A percentile compares a stretch with the other conserved stretches of the same genome.
Evolutionary conservation across 2,888 invertebrate species (phyloP).

Genomic region (Drosophila mayaguana): DNA sequence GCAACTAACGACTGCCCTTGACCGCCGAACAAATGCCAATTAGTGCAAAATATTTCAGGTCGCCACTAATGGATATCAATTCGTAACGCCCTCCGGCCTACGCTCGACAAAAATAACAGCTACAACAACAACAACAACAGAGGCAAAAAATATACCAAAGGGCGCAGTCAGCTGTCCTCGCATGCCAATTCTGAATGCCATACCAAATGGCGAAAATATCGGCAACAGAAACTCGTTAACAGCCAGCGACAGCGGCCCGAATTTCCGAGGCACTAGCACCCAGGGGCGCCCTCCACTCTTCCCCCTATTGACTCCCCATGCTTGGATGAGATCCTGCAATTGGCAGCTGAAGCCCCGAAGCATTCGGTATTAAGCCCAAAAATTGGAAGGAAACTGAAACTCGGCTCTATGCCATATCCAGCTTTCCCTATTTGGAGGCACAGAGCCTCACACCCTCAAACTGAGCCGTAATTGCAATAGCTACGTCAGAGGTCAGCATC

Average conservation of each 20-base stretch:
- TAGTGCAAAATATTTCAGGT: conserved; percentile 69
- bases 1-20: conserved; percentile 13
- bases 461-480: background rate
- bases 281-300: background rate
- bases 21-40: conserved; percentile 62
- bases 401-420: background rate
- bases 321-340: background rate
- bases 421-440: background rate
- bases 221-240: conserved; percentile 28
- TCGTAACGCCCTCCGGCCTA: conserved; percentile 33
- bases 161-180: conserved; percentile 10
- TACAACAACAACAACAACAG: background rate
- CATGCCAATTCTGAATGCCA: conserved; percentile 17
- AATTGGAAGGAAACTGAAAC: conserved; percentile 12
- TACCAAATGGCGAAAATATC: conserved; percentile 10
- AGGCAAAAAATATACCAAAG: conserved; percentile 39
- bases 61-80: conserved; percentile 69
- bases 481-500: background rate
- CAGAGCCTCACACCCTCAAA: too few relatives aligned
- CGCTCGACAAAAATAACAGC: background rate
- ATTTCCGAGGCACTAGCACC: background rate
- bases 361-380: conserved; percentile 2
- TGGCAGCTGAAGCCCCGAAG: conserved; percentile 6
- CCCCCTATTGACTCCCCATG: background rate
- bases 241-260: conserved; percentile 15